phyloP scores from a whole-genome alignment of 2,888 invertebrate species.

The Operophtera brumata region DNA sequence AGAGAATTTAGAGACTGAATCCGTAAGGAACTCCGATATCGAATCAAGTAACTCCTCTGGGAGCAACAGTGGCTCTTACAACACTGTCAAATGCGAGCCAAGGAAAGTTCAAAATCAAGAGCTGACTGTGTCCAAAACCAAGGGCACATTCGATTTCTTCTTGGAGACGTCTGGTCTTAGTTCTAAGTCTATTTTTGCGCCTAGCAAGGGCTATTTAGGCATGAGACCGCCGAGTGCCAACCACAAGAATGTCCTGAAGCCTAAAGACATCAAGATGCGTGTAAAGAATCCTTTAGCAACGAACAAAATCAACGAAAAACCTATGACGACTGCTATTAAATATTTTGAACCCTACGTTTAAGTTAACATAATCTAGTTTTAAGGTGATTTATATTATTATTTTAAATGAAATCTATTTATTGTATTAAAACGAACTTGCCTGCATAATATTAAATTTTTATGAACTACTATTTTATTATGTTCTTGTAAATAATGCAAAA shows the following conservation, averaged over 20 bases:
- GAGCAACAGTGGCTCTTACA: slow-evolving; percentile 74
- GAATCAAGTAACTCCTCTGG: slow-evolving; percentile 82
- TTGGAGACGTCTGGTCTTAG: slow-evolving; percentile 89
- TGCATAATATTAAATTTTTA: slow-evolving; percentile 64
- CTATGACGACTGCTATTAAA: slow-evolving; percentile 80
- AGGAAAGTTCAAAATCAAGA: slow-evolving; percentile 60
- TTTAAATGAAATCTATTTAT: slow-evolving; percentile 70
- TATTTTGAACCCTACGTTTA: slow-evolving; percentile 79
- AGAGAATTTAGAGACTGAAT: slow-evolving; percentile 79
- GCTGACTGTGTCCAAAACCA: slow-evolving; percentile 62
- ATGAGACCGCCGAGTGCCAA: slow-evolving; percentile 84
- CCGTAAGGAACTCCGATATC: slow-evolving; percentile 85
- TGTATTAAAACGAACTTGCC: slow-evolving; percentile 75
- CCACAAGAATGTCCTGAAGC: slow-evolving; percentile 88
- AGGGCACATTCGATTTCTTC: slow-evolving; percentile 85
- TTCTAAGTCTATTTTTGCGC: slow-evolving; percentile 87
- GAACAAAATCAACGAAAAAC: slow-evolving; percentile 79
- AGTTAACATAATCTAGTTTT: slow-evolving; percentile 39
- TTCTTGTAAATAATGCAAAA: slow-evolving; percentile 66
- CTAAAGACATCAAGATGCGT: slow-evolving; percentile 88
- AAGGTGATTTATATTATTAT: slow-evolving; percentile 39
- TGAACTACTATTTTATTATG: slow-evolving; percentile 62
- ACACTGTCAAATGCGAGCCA: slow-evolving; percentile 73
- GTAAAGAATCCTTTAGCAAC: slow-evolving; percentile 83
- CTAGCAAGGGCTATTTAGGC: slow-evolving; percentile 60